These are phyloP conservation scores for Drosophila pruinosa DNA, from an alignment of 1,140 invertebrate genomes.

Conservation along the genomic window DNA sequence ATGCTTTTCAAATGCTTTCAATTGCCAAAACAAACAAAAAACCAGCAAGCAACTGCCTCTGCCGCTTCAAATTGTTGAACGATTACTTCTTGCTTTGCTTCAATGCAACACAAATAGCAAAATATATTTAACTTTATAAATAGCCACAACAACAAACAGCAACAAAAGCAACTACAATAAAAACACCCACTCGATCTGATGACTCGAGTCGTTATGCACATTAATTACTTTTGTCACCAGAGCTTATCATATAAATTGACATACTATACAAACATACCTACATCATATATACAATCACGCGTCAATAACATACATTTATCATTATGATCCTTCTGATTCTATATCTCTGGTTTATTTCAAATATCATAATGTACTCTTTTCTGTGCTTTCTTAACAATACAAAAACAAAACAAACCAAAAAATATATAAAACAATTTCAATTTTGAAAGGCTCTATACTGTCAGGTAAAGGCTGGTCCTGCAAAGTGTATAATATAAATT, in stretches of 20 bases:
- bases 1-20: constrained; percentile 46
- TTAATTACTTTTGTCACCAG: constrained; percentile 15
- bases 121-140: constrained; percentile 38
- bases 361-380: constrained; percentile 59
- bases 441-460: constrained; percentile 67
- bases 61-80: constrained; percentile 23
- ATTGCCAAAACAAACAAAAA: constrained; percentile 15
- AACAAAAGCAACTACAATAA: constrained; percentile 16
- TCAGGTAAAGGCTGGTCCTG: constrained; percentile 70
- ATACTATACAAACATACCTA: constrained; percentile 20
- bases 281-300: constrained; percentile 29
- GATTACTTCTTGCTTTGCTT: constrained; percentile 55
- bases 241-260: constrained; percentile 74
- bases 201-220: constrained; percentile 59
- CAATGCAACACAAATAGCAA: constrained; percentile 43
- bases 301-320: constrained; percentile 22
- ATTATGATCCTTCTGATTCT: constrained; percentile 30
- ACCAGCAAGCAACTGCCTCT: constrained; percentile 28
- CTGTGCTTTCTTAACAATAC: constrained; percentile 53
- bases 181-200: constrained; percentile 53
- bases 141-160: constrained; percentile 47
- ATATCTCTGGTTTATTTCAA: constrained; percentile 47
- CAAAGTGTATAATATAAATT: constrained; percentile 31
- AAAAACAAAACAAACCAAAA: constrained; percentile 31
- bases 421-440: constrained; percentile 31